phyloP scores from a whole-genome alignment of 2,888 invertebrate species.

The Neoaliturus tenellus region DNA sequence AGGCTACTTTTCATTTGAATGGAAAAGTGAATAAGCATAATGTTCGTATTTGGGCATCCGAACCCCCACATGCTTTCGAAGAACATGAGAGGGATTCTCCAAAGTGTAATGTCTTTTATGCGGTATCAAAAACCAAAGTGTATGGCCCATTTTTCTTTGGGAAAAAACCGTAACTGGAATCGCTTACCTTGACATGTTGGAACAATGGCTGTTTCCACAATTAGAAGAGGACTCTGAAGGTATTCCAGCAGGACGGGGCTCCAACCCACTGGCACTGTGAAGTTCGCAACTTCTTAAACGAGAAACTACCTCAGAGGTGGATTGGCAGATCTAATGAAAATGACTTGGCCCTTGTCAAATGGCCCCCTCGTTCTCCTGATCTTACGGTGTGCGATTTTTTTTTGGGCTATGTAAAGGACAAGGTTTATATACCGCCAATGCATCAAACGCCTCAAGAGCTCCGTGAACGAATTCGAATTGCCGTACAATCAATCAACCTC shows the following conservation, averaged over 20 bases:
- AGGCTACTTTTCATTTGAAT: constrained; percentile 36
- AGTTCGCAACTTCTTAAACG: not conserved
- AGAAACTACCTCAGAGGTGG: constrained; percentile 21
- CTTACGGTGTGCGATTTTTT: constrained; percentile 9
- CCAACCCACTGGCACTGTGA: too few relatives aligned
- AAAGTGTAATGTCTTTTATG: constrained; percentile 30
- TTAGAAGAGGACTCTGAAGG: not conserved
- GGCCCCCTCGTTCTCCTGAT: constrained; percentile 4
- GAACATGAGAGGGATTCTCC: constrained; percentile 20
- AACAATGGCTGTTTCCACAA: not conserved
- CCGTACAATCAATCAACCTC: too few relatives aligned
- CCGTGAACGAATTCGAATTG: not conserved
- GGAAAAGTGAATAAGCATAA: constrained; percentile 9
- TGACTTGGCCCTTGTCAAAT: not conserved
- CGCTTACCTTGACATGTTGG: not conserved
- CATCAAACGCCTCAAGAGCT: constrained; percentile 20
- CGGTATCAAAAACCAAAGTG: not conserved
- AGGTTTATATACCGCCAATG: constrained; percentile 16
- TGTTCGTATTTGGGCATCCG: not conserved
- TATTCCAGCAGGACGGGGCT: too few relatives aligned
- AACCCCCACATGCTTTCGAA: constrained; percentile 1
- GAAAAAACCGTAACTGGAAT: not conserved
- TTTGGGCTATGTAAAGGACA: not conserved
- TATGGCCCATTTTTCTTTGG: constrained; percentile 5
- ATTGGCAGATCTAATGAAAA: constrained; percentile 1